Conservation (phyloP, 2,797 vertebrate genomes). For the Prionace glauca region DNA sequence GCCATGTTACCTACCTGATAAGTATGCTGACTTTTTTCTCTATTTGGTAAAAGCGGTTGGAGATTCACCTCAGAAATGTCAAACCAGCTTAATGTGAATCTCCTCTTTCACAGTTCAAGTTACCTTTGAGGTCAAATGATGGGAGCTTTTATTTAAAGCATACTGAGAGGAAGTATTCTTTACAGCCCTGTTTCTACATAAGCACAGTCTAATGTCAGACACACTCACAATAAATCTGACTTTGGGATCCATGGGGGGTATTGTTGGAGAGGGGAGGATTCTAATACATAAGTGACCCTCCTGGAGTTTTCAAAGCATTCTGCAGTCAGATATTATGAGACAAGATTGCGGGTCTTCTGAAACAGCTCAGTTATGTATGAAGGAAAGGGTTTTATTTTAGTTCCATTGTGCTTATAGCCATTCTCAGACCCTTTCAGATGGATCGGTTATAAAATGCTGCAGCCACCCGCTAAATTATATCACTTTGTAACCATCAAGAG, state of each 20-base stretch:
- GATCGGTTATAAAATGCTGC: not conserved
- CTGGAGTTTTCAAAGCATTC: conserved; percentile 1
- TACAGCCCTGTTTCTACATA: not conserved
- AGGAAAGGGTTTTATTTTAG: not conserved
- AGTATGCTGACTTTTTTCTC: not conserved
- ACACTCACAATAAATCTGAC: not conserved
- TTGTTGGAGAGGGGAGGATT: not conserved
- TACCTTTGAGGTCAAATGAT: not conserved
- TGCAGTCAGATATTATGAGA: not conserved
- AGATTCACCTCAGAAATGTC: not conserved
- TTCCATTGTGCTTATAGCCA: not conserved
- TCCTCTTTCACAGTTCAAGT: not conserved
- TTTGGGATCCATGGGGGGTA: not conserved
- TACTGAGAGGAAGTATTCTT: not conserved
- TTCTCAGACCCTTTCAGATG: not conserved
- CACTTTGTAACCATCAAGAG: not conserved
- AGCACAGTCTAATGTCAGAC: not conserved
- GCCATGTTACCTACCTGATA: not conserved
- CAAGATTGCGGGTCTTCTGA: not conserved
- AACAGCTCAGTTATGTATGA: not conserved
- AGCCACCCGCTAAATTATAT: not conserved
- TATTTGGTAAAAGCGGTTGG: not conserved
- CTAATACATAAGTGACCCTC: not conserved
- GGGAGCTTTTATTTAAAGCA: not conserved
- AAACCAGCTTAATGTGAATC: not conserved